phyloP scores from a whole-genome alignment of 2,113 vertebrate genomes.

The Macquaria ambigua region DNA sequence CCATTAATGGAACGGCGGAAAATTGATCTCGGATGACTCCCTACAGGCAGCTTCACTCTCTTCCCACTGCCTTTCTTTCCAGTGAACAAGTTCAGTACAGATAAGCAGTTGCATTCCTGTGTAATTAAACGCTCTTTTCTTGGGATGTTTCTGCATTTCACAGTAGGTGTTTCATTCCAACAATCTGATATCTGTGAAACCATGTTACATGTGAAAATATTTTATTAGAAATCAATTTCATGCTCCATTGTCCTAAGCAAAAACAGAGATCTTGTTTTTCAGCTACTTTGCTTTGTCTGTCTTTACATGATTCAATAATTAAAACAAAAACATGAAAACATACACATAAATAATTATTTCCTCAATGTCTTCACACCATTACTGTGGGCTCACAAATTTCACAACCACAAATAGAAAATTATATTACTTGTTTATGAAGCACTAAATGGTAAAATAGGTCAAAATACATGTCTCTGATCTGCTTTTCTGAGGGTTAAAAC shows the following conservation, averaged over 20 bases:
- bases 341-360: background rate
- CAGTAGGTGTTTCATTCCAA: slow-evolving; percentile 29
- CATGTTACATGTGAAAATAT: background rate
- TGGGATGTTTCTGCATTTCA: slow-evolving; percentile 10
- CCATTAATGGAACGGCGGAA: slow-evolving; percentile 42
- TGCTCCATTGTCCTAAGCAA: background rate
- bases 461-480: background rate
- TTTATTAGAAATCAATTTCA: background rate
- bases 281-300: background rate
- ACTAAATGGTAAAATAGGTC: background rate
- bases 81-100: slow-evolving; percentile 1
- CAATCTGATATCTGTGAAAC: slow-evolving; percentile 13
- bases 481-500: background rate
- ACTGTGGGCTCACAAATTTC: background rate
- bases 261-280: background rate
- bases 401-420: background rate
- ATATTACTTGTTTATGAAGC: background rate
- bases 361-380: background rate
- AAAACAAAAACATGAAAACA: slow-evolving; percentile 2
- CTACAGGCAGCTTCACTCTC: slow-evolving; percentile 9
- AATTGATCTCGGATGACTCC: slow-evolving; percentile 58
- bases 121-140: slow-evolving; percentile 17
- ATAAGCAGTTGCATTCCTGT: slow-evolving; percentile 35
- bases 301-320: background rate
- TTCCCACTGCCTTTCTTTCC: slow-evolving; percentile 16